These are phyloP conservation scores for Congeria kusceri DNA, from an alignment of 2,888 invertebrate species.

Conservation along the genomic window DNA sequence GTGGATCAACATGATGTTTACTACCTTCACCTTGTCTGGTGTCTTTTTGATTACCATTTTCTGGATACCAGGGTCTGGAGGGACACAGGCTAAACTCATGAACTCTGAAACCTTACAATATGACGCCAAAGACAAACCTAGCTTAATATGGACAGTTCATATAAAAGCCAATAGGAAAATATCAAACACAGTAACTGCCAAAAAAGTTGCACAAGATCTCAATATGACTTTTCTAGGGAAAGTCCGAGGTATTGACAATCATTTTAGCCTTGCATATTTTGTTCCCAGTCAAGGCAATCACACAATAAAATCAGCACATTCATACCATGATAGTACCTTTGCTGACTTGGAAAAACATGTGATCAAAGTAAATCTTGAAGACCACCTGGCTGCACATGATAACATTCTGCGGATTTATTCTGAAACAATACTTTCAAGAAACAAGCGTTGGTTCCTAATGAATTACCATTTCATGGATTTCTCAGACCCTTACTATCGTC, in stretches of 20 bases:
- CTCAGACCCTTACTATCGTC: slow-evolving; percentile 77
- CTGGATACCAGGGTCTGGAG: too few relatives aligned
- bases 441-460: slow-evolving; percentile 55
- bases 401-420: slow-evolving; percentile 77
- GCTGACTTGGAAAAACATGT: slow-evolving; percentile 9
- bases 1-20: too few relatives aligned
- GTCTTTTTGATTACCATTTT: too few relatives aligned
- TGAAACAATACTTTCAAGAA: slow-evolving; percentile 71
- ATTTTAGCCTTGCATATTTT: slow-evolving; percentile 23
- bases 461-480: slow-evolving; percentile 60
- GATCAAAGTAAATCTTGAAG: slow-evolving; percentile 50
- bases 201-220: slow-evolving; percentile 62
- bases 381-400: slow-evolving; percentile 62
- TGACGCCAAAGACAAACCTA: too few relatives aligned
- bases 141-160: slow-evolving; percentile 49
- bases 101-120: too few relatives aligned
- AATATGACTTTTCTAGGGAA: slow-evolving; percentile 64
- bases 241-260: slow-evolving; percentile 57
- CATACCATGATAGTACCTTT: slow-evolving; percentile 19
- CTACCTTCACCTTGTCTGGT: too few relatives aligned
- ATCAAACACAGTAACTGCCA: not conserved
- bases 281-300: slow-evolving; percentile 10
- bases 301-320: slow-evolving; percentile 1
- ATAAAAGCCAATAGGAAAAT: slow-evolving; percentile 11
- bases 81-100: too few relatives aligned